A percentile compares a stretch with the other conserved stretches of the same genome.
phyloP scores from a whole-genome alignment of 2,797 vertebrate species.

The Darevskia mixta region DNA sequence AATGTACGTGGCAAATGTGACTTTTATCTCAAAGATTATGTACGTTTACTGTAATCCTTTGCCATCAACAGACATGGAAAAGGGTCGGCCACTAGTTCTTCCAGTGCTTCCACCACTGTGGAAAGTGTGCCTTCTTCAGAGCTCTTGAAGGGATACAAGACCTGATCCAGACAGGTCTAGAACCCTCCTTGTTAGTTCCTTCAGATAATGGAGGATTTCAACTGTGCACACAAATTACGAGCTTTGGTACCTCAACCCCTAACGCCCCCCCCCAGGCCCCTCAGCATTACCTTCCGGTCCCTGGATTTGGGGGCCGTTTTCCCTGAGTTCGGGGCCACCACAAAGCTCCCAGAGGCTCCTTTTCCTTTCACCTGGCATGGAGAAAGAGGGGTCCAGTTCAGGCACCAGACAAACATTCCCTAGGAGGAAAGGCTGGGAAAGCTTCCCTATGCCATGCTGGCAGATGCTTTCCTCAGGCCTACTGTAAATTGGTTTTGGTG shows the following conservation, averaged over 20 bases:
- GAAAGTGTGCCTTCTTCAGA: neutral
- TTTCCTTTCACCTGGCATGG: constrained; percentile 92
- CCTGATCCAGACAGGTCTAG: neutral
- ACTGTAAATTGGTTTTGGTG: too few relatives aligned
- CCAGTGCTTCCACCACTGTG: neutral
- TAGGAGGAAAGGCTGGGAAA: too few relatives aligned
- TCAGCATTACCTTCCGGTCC: constrained; percentile 82
- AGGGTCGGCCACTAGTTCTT: neutral
- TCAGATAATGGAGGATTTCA: too few relatives aligned
- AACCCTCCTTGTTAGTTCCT: neutral
- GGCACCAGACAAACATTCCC: neutral
- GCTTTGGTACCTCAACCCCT: neutral
- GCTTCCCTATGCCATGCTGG: neutral
- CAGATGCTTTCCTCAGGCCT: neutral
- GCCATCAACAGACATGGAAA: neutral
- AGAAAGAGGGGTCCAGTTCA: neutral
- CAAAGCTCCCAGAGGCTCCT: constrained; percentile 94
- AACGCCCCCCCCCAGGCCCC: neutral
- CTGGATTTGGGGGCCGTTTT: constrained; percentile 78
- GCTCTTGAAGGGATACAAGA: neutral
- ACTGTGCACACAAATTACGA: neutral
- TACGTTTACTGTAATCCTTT: neutral
- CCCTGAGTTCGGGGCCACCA: constrained; percentile 87
- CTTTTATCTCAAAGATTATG: neutral
- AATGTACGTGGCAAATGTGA: too few relatives aligned